Conservation (phyloP, 2,888 invertebrate genomes). For the Clunio marinus region DNA sequence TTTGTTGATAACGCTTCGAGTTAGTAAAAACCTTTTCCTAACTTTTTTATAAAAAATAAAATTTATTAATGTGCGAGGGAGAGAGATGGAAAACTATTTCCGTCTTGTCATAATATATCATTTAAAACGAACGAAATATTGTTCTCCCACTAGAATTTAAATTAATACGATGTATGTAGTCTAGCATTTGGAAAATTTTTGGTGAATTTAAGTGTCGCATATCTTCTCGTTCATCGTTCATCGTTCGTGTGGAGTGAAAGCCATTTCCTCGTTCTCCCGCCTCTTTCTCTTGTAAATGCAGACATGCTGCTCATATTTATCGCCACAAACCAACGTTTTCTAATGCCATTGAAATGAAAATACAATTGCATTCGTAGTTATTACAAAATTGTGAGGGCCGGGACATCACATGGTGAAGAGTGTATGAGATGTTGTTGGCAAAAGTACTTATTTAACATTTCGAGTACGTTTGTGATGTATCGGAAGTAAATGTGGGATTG, state of each 20-base stretch:
- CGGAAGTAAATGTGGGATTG: constrained; percentile 10
- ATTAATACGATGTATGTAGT: background rate
- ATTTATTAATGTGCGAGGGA: no score
- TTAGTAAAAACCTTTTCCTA: no score
- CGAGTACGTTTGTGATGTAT: background rate
- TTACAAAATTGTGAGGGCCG: background rate
- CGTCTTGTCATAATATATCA: constrained; percentile 18
- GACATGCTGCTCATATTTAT: background rate
- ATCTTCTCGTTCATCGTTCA: background rate
- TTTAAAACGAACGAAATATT: background rate
- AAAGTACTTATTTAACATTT: constrained; percentile 9
- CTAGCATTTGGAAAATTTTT: background rate
- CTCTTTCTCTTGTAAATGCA: background rate
- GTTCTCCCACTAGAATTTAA: background rate
- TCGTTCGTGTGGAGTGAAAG: no score
- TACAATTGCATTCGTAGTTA: background rate
- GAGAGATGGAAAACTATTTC: constrained; percentile 13
- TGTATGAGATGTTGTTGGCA: constrained; percentile 10
- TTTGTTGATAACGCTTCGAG: no score
- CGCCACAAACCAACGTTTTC: background rate
- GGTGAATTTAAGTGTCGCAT: background rate
- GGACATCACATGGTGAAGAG: background rate
- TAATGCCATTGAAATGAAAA: background rate
- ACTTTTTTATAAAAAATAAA: no score
- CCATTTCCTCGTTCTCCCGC: background rate